Conservation (phyloP, 2,888 invertebrate genomes). For the Oeneis ivallda region DNA sequence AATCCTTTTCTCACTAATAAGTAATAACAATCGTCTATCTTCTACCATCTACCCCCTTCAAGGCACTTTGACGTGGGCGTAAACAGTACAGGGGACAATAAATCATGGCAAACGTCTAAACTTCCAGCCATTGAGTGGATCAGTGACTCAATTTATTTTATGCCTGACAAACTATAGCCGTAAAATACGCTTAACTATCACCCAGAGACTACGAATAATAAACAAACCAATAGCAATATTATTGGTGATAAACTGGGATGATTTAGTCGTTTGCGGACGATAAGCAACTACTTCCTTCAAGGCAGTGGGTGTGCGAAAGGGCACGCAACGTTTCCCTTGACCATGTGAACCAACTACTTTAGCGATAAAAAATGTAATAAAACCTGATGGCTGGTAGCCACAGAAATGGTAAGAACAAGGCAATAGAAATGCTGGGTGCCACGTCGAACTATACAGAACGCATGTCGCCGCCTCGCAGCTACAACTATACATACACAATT, state of each 20-base stretch:
- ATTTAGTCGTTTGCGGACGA: conserved; percentile 7
- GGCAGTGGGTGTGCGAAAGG: not conserved
- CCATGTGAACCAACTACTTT: no score
- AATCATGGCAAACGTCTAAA: conserved; percentile 24
- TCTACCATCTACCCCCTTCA: not conserved
- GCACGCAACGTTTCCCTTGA: not conserved
- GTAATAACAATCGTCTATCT: not conserved
- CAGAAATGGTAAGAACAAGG: no score
- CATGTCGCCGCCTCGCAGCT: no score
- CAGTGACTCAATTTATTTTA: conserved; percentile 21
- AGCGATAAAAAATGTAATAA: no score
- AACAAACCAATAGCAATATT: conserved; percentile 25
- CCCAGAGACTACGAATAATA: conserved; percentile 22
- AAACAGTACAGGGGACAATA: conserved; percentile 8
- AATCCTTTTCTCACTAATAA: conserved; percentile 11
- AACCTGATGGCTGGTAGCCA: no score
- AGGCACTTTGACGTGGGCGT: conserved; percentile 7
- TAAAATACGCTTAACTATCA: conserved; percentile 29
- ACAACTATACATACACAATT: no score
- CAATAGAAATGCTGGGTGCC: no score
- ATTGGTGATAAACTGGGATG: conserved; percentile 22
- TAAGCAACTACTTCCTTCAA: not conserved
- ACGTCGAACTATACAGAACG: no score
- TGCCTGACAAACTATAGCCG: conserved; percentile 19
- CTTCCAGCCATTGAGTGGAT: conserved; percentile 20